Percentiles rank a stretch among this genome's conserved stretches.
phyloP scores from a whole-genome alignment of 1,140 invertebrate species.

The Hermatobates lingyangjiaoensis region DNA sequence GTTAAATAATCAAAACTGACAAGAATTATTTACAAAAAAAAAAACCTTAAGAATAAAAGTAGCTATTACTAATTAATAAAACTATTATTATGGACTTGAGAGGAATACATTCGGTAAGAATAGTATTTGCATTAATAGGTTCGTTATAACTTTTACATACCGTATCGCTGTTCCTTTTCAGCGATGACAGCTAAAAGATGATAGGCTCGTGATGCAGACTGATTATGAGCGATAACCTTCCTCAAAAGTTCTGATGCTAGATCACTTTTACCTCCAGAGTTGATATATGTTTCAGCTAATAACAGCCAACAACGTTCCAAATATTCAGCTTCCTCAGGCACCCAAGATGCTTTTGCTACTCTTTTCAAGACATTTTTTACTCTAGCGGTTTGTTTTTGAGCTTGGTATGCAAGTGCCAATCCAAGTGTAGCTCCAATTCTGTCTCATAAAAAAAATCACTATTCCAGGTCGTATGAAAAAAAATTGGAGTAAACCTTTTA shows the following conservation, averaged over 20 bases:
- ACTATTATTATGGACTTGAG: no score
- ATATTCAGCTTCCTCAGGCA: slow-evolving; percentile 85
- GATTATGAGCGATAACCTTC: slow-evolving; percentile 70
- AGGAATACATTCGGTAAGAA: no score
- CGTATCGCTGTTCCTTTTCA: slow-evolving; percentile 83
- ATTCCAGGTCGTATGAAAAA: not conserved
- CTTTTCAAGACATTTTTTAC: slow-evolving; percentile 85
- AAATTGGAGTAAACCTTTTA: no score
- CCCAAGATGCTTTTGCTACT: slow-evolving; percentile 73
- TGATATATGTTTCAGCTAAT: slow-evolving; percentile 78
- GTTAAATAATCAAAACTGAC: no score
- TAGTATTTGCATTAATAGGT: no score
- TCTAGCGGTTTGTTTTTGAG: slow-evolving; percentile 67
- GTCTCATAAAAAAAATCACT: not conserved
- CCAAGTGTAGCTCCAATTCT: slow-evolving; percentile 71
- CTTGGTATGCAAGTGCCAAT: slow-evolving; percentile 52
- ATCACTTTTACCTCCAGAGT: slow-evolving; percentile 68
- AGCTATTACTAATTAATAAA: no score
- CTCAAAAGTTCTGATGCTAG: slow-evolving; percentile 56
- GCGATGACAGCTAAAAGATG: slow-evolving; percentile 72
- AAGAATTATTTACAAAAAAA: no score
- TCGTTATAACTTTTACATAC: slow-evolving; percentile 20
- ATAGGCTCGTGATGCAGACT: slow-evolving; percentile 75
- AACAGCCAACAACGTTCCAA: slow-evolving; percentile 83
- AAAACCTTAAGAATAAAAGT: no score